Conservation (phyloP, 2,797 vertebrate genomes). For the Lutjanus campechanus region DNA sequence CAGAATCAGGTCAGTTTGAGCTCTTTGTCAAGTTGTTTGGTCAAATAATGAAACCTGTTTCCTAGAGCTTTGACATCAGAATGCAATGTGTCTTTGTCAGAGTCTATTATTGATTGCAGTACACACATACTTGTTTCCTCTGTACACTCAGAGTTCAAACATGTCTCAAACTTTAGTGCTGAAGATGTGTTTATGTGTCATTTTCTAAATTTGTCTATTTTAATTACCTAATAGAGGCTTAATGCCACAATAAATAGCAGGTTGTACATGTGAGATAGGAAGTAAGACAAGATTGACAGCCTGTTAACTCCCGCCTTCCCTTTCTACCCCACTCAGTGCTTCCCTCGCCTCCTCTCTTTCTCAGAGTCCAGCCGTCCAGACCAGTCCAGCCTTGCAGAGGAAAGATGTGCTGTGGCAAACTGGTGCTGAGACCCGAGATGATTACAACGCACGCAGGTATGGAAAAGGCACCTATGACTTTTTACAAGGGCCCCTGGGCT, state of each 20-base stretch:
- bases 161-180: not conserved
- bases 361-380: slow-evolving; percentile 46
- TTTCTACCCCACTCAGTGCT: slow-evolving; percentile 12
- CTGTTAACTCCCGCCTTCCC: slow-evolving; percentile 18
- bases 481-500: slow-evolving; percentile 67
- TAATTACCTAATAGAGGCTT: not conserved
- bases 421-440: slow-evolving; percentile 45
- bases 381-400: slow-evolving; percentile 61
- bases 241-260: slow-evolving; percentile 1
- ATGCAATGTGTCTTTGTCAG: slow-evolving; percentile 25
- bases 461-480: slow-evolving; percentile 61
- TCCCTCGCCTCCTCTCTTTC: slow-evolving; percentile 19
- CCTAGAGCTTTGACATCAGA: slow-evolving; percentile 25
- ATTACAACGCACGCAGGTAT: slow-evolving; percentile 73
- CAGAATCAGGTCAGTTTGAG: slow-evolving; percentile 38
- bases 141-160: slow-evolving; percentile 12
- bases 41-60: slow-evolving; percentile 28
- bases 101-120: not conserved
- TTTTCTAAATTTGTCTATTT: slow-evolving; percentile 6
- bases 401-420: slow-evolving; percentile 50
- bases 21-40: slow-evolving; percentile 25
- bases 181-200: not conserved
- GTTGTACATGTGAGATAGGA: slow-evolving; percentile 6
- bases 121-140: not conserved
- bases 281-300: slow-evolving; percentile 20